Base-by-base conservation (phyloP, 1,140 invertebrate species). In the Drosophila parabipectinata region DNA sequence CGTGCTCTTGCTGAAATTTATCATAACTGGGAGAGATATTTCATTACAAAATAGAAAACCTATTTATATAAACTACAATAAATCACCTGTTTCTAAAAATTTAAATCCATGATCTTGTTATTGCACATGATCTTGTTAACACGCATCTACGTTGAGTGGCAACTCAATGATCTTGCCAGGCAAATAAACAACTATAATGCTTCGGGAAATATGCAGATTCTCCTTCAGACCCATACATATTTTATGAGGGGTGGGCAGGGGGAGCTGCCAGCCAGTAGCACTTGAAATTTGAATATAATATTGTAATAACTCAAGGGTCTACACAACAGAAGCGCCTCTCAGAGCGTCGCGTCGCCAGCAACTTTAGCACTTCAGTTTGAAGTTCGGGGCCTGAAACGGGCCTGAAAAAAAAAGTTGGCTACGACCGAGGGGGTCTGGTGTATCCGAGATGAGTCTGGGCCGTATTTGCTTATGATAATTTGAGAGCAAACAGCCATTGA, bases 381-480 rank as follows among this genome's bases (percentile, higher is more conserved):
- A 74, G 41, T 9, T 62, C 41, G 54, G 72, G 77, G 73, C 80
- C 84, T 72, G 71, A 84, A 83, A 28, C 26, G 26, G 26, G 71
- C 78, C 75, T 66, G 69, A 74, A 77, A 79, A 84, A 73, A 75
- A 75, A 69, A 75, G 75, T 18, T 10, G 44, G 18, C 15, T 47
- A 12, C 44, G 15, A 47, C 12, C 12, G 12, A 15, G 44, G 44
- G 56, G 67, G 48, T 45, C 68, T 47, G 59, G 26, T 28, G 26
- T 28, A 28, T 28, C 39, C 5, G 18, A 41, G 28, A 48, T 15
- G 15, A 21, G 62, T 48, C 55, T 54, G 63, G 67, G 39, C 45
- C 66, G 39, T 90, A 82, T 90, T 90, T 90, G 78, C 75, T 90
- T 90, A 90, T 90, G 88, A 85, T 90, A 90, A 90, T 90, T 90